phyloP scores from a whole-genome alignment of 2,113 vertebrate genomes.

The Aix galericulata region DNA sequence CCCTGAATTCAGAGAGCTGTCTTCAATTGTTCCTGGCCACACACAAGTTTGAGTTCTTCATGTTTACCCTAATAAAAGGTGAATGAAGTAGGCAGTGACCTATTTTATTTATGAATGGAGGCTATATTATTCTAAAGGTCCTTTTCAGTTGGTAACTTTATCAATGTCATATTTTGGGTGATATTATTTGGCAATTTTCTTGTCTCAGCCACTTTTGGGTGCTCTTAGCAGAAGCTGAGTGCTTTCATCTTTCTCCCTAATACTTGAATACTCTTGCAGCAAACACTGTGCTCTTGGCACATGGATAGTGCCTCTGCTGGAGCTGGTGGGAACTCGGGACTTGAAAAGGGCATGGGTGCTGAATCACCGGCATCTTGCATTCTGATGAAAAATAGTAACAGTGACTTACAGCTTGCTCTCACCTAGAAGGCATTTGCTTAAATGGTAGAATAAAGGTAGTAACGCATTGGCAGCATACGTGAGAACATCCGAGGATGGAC shows the following conservation, averaged over 20 bases:
- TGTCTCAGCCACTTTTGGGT: background rate
- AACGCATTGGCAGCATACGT: background rate
- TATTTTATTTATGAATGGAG: background rate
- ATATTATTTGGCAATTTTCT: background rate
- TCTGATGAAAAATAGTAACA: background rate
- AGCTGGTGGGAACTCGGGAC: background rate
- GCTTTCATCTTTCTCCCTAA: background rate
- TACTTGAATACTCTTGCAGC: background rate
- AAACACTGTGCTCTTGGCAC: background rate
- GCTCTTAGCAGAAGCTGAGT: background rate
- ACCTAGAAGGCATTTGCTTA: background rate
- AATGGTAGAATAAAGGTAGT: background rate
- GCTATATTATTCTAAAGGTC: background rate
- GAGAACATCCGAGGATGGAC: background rate
- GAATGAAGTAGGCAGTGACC: background rate
- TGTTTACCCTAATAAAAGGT: background rate
- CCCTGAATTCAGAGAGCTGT: background rate
- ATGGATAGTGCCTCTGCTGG: background rate
- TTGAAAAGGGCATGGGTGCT: background rate
- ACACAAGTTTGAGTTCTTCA: background rate
- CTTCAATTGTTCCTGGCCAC: background rate
- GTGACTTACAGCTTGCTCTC: background rate
- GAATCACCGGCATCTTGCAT: slow-evolving; percentile 8
- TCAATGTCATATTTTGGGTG: background rate
- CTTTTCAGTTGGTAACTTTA: background rate